Evolutionary conservation across 2,888 invertebrate species (phyloP).

Genomic region (Hyposoter dolosus): DNA sequence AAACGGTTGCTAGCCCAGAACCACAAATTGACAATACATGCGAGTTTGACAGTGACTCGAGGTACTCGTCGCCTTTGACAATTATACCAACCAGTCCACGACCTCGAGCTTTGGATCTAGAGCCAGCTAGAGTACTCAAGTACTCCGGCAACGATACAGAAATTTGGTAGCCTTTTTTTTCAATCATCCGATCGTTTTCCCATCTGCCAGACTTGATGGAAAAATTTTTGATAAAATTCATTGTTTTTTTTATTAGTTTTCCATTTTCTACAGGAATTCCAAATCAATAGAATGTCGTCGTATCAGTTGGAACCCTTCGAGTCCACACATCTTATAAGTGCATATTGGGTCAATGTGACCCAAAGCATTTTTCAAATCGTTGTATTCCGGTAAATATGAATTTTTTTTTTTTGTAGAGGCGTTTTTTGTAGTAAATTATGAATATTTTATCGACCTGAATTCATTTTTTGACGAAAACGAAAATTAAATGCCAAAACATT

Average conservation of each 20-base stretch:
- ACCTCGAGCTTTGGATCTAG: slow-evolving; percentile 88
- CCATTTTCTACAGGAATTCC: too few relatives aligned
- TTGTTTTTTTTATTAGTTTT: background rate
- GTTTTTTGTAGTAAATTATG: too few relatives aligned
- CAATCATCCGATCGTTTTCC: background rate
- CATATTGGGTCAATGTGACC: too few relatives aligned
- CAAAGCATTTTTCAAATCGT: too few relatives aligned
- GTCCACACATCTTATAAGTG: too few relatives aligned
- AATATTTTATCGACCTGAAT: too few relatives aligned
- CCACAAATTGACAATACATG: slow-evolving; percentile 78
- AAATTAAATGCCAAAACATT: too few relatives aligned
- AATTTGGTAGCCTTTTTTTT: slow-evolving; percentile 88
- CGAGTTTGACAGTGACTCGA: slow-evolving; percentile 82
- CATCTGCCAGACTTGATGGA: background rate
- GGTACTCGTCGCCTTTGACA: slow-evolving; percentile 22
- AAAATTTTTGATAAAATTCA: background rate
- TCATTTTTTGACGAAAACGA: too few relatives aligned
- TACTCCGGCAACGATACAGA: slow-evolving; percentile 89
- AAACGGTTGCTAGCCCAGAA: slow-evolving; percentile 86
- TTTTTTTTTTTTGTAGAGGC: too few relatives aligned
- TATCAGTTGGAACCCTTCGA: too few relatives aligned
- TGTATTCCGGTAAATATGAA: too few relatives aligned
- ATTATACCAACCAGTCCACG: slow-evolving; percentile 86
- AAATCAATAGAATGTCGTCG: too few relatives aligned
- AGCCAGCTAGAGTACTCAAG: slow-evolving; percentile 89